Percentiles rank a stretch among this genome's conserved stretches.
Evolutionary conservation across 2,113 vertebrate species (phyloP).

Genomic region (Abramis brama): DNA sequence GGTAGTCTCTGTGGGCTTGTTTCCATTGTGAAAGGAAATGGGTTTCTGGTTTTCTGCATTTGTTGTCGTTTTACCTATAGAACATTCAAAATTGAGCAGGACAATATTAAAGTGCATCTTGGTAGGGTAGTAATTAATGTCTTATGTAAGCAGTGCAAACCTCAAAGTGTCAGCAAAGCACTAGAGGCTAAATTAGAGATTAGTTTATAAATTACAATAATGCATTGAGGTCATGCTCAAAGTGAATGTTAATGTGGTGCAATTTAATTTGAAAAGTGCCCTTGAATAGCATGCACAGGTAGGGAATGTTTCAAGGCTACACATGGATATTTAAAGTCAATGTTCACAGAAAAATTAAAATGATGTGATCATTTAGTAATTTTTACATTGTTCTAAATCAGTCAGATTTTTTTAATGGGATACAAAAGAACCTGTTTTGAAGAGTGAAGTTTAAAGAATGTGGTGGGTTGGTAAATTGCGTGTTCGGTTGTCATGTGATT

Average conservation of each 20-base stretch:
- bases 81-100: not conserved
- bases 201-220: slow-evolving; percentile 9
- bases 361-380: not conserved
- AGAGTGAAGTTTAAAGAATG: not conserved
- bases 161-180: slow-evolving; percentile 29
- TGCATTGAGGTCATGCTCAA: slow-evolving; percentile 7
- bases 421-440: not conserved
- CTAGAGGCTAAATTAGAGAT: not conserved
- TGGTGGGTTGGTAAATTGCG: not conserved
- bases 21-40: slow-evolving; percentile 58
- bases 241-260: not conserved
- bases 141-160: slow-evolving; percentile 3
- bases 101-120: slow-evolving; percentile 5
- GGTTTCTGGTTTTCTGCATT: slow-evolving; percentile 31
- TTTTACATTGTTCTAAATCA: not conserved
- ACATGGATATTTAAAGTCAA: not conserved
- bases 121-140: slow-evolving; percentile 47
- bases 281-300: not conserved
- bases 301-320: not conserved
- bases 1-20: slow-evolving; percentile 45
- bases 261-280: not conserved
- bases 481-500: not conserved
- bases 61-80: slow-evolving; percentile 33
- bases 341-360: not conserved
- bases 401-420: not conserved